Evolutionary conservation across 2,797 vertebrate species (phyloP).

Genomic region (Cheirogaleus major): DNA sequence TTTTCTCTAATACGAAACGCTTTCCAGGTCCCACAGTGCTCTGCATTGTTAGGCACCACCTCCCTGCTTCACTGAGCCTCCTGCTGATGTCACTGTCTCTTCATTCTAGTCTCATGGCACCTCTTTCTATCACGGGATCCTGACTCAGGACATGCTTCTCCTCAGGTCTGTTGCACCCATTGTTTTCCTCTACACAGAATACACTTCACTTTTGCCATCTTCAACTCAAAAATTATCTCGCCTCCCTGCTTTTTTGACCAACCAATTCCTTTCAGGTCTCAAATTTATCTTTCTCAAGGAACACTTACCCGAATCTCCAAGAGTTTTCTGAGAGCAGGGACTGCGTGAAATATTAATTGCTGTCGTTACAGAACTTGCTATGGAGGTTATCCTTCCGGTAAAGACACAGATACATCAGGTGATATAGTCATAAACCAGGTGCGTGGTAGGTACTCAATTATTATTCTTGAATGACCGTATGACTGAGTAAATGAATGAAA

Average conservation of each 20-base stretch:
- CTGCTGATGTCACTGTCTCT: background rate
- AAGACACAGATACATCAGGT: background rate
- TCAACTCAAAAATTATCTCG: background rate
- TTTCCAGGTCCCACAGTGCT: background rate
- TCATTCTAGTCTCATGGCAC: fast-evolving
- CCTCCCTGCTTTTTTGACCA: background rate
- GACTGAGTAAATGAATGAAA: background rate
- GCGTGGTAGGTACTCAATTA: background rate
- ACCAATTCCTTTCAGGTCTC: background rate
- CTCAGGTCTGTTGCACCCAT: background rate
- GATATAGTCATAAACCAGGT: background rate
- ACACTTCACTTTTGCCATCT: background rate
- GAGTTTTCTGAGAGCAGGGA: background rate
- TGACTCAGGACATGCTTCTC: background rate
- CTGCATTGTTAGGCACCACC: fast-evolving
- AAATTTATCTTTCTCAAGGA: background rate
- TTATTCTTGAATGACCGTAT: background rate
- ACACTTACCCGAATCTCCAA: background rate
- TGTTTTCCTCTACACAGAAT: background rate
- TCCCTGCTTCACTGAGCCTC: background rate
- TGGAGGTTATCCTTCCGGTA: background rate
- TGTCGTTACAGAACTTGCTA: background rate
- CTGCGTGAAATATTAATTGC: fast-evolving
- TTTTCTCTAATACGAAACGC: background rate
- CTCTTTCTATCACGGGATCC: background rate